These are phyloP conservation scores for Lithophane ornitopus DNA, from an alignment of 2,888 invertebrate genomes.

Conservation along the genomic window DNA sequence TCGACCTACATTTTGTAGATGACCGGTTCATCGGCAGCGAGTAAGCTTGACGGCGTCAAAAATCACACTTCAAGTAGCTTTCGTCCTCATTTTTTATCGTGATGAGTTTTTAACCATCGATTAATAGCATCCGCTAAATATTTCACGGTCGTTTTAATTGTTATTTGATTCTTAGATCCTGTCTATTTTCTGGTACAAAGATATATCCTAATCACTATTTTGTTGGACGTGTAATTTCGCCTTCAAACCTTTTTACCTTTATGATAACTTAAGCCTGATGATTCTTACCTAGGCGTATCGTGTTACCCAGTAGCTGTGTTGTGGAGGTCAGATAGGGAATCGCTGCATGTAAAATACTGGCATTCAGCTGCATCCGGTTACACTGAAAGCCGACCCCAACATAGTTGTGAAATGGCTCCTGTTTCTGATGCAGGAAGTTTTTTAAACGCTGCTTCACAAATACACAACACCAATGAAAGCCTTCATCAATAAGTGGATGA, in stretches of 20 bases:
- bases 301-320: background rate
- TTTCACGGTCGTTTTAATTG: slow-evolving; percentile 13
- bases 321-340: background rate
- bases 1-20: slow-evolving; percentile 45
- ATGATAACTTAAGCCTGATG: background rate
- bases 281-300: too few relatives aligned
- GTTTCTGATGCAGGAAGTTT: background rate
- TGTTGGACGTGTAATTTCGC: background rate
- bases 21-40: slow-evolving; percentile 41
- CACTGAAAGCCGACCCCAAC: background rate
- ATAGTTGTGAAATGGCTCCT: background rate
- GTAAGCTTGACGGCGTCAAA: slow-evolving; percentile 30
- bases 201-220: background rate
- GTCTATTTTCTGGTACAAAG: background rate
- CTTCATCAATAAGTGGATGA: background rate
- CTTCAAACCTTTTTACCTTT: background rate
- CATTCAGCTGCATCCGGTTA: background rate
- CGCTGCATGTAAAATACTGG: background rate
- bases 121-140: background rate
- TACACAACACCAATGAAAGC: background rate
- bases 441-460: background rate
- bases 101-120: slow-evolving; percentile 22
- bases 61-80: slow-evolving; percentile 37
- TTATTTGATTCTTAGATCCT: background rate
- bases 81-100: slow-evolving; percentile 39